Evolutionary conservation across 2,797 vertebrate genomes (phyloP), one percentile per base, ranked within the genome.

Genomic region (Eupleurogrammus muticus): DNA sequence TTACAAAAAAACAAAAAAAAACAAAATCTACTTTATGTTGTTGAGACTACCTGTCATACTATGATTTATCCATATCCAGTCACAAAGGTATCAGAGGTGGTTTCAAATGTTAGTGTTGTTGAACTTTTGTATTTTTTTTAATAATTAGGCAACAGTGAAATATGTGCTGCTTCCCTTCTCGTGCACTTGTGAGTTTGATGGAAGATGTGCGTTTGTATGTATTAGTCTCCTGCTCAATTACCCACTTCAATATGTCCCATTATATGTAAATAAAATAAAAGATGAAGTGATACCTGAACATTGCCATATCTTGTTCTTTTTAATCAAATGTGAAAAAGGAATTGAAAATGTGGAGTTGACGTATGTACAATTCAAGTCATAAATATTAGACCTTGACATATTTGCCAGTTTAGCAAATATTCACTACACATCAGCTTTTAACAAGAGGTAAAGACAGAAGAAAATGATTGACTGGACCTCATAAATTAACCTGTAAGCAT

Each of bases 201-300:
- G 58, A 83, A 81, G 76, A 78, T 67, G 59, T 72, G 64, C 75
- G 60, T 73, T 55, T 69, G 63, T 79, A 21, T 67, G 82, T 82
- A 14, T 76, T 61, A 54, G 57, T 83, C 69, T 77, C 62, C 13
- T n/a, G 12, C 58, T 71, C 19, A 76, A 36, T 47, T 54, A 62
- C 48, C 72, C 74, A 28, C 38, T 69, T 69, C 66, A 67, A 51
- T 67, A 77, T 19, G 44, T 83, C 84, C 65, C 70, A 82, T 69
- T 90, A 75, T 84, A 84, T 92, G 92, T 94, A 93, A 92, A 92
- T 92, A 86, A 81, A 89, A 81, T 65, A 89, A 85, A 84, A 81
- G 64, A 85, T 82, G 5, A 83, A 83, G 58, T 85, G 61, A 73
- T 79, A 73, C 58, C 61, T 77, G 57, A 68, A 55, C 14, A 36